phyloP scores from a whole-genome alignment of 92 coral and sea anemone genomes.

The Epizoanthus rinbou region DNA sequence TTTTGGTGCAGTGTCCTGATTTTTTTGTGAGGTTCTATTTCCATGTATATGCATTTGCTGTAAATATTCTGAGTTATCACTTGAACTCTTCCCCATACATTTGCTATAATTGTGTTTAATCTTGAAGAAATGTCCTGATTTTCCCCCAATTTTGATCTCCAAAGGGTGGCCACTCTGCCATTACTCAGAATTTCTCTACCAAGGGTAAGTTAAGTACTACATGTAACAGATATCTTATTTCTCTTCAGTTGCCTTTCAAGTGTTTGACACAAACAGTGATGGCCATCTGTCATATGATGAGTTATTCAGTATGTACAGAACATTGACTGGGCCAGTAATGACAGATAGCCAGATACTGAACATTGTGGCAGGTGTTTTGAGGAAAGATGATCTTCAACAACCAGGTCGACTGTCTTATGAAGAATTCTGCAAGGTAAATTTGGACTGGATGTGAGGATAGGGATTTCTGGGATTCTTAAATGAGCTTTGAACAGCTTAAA shows the following conservation, averaged over 20 bases:
- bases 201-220: not conserved
- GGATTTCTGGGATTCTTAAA: not conserved
- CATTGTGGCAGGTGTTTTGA: constrained; percentile 50
- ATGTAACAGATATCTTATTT: not conserved
- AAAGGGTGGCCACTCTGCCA: too few species aligned
- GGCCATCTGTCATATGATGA: constrained; percentile 70
- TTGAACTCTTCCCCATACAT: too few species aligned
- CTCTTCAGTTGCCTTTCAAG: constrained; percentile 78
- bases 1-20: too few species aligned
- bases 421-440: constrained; percentile 67
- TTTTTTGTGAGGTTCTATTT: too few species aligned
- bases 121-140: too few species aligned
- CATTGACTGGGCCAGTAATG: constrained; percentile 70
- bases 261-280: constrained; percentile 69
- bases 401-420: constrained; percentile 63
- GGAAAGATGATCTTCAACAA: constrained; percentile 44
- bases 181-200: not conserved
- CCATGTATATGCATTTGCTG: too few species aligned
- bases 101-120: too few species aligned
- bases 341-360: constrained; percentile 68
- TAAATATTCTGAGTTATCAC: too few species aligned
- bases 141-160: too few species aligned
- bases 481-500: not conserved
- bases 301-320: constrained; percentile 76
- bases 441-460: too few species aligned